Conservation (phyloP, 2,113 vertebrate genomes). For the Urocynchramus pylzowi region DNA sequence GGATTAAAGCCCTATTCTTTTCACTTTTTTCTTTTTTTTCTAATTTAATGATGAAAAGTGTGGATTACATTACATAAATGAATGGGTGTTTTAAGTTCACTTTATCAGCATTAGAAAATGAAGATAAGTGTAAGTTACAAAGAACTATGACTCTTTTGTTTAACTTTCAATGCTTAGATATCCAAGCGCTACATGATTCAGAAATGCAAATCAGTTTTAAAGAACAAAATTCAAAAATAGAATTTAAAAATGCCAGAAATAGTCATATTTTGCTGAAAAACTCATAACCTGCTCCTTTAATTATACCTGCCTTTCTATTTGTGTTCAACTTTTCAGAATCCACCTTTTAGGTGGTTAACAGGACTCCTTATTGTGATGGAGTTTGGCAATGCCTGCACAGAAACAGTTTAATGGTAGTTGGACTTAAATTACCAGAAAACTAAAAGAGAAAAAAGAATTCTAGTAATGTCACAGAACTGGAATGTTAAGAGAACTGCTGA, state of each 20-base stretch:
- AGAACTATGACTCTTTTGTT: conserved; percentile 25
- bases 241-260: not conserved
- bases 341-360: not conserved
- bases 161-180: conserved; percentile 20
- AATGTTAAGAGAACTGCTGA: not conserved
- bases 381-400: not conserved
- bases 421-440: not conserved
- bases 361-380: not conserved
- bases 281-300: not conserved
- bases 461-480: not conserved
- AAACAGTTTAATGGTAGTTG: not conserved
- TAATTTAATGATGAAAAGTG: conserved; percentile 27
- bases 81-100: conserved; percentile 24
- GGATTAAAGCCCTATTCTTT: conserved; percentile 4
- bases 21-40: not conserved
- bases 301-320: not conserved
- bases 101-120: conserved; percentile 32
- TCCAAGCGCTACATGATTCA: not conserved
- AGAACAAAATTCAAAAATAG: not conserved
- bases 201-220: not conserved
- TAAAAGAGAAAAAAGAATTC: not conserved
- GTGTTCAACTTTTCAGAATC: not conserved
- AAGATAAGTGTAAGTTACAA: conserved; percentile 11
- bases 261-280: not conserved
- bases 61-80: conserved; percentile 37